These are phyloP conservation scores for Caenorhabditis sp. DNA, from an alignment of 2,888 invertebrate species.

Conservation along the genomic window DNA sequence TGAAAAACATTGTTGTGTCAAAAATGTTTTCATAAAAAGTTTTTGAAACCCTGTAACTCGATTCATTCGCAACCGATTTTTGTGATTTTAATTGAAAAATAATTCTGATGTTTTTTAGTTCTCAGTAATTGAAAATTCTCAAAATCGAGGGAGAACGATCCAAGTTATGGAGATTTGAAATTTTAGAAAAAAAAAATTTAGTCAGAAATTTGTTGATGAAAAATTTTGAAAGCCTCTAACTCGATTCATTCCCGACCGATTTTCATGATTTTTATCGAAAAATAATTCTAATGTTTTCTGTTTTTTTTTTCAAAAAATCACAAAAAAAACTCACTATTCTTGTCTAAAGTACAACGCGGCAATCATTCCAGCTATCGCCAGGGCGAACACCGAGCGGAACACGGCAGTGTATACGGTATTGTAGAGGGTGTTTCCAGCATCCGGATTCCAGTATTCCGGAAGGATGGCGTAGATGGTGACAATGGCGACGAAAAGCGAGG, in stretches of 20 bases:
- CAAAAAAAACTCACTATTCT: constrained; percentile 61
- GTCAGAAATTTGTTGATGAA: neutral
- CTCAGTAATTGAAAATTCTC: too few relatives aligned
- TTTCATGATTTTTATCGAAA: neutral
- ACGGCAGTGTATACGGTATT: constrained; percentile 81
- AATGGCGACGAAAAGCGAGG: constrained; percentile 65
- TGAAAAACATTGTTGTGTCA: too few relatives aligned
- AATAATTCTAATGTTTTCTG: neutral
- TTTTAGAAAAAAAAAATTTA: too few relatives aligned
- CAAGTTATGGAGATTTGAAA: too few relatives aligned
- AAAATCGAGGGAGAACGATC: too few relatives aligned
- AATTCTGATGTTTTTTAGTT: too few relatives aligned
- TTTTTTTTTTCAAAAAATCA: neutral
- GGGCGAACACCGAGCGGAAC: constrained; percentile 80
- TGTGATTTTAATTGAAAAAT: too few relatives aligned
- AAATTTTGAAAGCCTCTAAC: neutral
- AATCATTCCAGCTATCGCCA: constrained; percentile 76
- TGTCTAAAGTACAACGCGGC: constrained; percentile 66
- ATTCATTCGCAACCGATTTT: too few relatives aligned
- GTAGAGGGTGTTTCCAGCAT: constrained; percentile 77
- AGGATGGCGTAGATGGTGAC: constrained; percentile 80
- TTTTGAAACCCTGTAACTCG: too few relatives aligned
- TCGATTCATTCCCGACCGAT: neutral
- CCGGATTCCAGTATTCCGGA: constrained; percentile 81
- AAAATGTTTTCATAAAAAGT: too few relatives aligned